Evolutionary conservation across 2,113 vertebrate genomes (phyloP), one percentile per base, ranked within the genome.

Genomic region (Gasterosteus aculeatus): DNA sequence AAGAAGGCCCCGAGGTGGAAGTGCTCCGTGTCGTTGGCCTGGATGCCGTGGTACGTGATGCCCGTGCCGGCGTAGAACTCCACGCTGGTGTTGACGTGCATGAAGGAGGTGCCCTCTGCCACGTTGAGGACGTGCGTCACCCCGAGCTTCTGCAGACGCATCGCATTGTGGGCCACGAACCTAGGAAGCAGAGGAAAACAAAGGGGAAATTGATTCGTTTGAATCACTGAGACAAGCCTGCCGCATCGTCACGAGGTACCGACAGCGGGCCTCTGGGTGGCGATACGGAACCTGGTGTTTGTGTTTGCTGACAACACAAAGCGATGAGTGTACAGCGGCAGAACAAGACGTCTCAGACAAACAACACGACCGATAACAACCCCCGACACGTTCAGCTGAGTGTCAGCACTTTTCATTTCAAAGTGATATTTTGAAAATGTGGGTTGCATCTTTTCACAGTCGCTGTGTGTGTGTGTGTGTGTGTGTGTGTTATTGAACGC

Each of bases 11-110:
- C 96, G 89, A 99, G 96, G 93, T 96, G 93, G 91, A 99, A 99
- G 54, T 97, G 94, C 75, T 95, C 94, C 0, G 97, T 99, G 81
- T 99, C 98, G 0, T 98, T 98, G 75, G 96, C 98, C 91, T 94
- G 95, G 88, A 99, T 96, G 80, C 98, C 98, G 62, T 96, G 94
- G 94, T 99, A 99, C 65, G 86, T 94, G 94, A 99, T 98, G 86
- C 95, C 95, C 0, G 96, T 95, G 85, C 96, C 97, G 66, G 95
- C 88, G 77, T 99, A 99, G 93, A 97, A 99, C 53, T 94, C 96
- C n/a, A 93, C 94, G 8, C 90, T 97, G 74, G 98, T 99, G 93
- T 99, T 99, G 86, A 99, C 98, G 0, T 99, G 98, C 98, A 99
- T 99, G 91, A 99, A 99, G 58, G 97, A 99, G 88, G 95, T 97